Conservation (phyloP, 2,797 vertebrate species). For the Artibeus lituratus region DNA sequence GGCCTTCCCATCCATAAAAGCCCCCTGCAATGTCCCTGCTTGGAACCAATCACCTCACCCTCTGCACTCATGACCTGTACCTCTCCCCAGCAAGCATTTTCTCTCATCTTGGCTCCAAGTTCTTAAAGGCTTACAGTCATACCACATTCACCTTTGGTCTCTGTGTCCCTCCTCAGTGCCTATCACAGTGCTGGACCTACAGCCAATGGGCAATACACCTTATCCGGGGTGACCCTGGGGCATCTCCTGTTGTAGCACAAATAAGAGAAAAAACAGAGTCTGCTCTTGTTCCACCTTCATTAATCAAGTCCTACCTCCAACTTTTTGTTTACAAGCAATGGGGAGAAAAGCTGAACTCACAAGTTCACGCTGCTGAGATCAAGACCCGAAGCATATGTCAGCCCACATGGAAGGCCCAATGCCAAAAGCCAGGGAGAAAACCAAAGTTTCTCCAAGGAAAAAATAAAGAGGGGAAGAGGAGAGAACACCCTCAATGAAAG, state of each 20-base stretch:
- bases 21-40: background rate
- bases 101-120: background rate
- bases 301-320: constrained; percentile 66
- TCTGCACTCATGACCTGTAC: background rate
- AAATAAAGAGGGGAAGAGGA: background rate
- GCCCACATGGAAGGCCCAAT: background rate
- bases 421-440: constrained; percentile 46
- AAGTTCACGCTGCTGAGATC: constrained; percentile 58
- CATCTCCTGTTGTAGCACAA: background rate
- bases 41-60: background rate
- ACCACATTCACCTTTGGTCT: background rate
- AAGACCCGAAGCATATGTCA: constrained; percentile 63
- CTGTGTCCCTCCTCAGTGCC: background rate
- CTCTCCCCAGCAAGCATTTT: background rate
- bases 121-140: background rate
- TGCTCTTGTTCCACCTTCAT: constrained; percentile 38
- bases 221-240: background rate
- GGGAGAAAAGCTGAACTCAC: constrained; percentile 65
- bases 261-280: constrained; percentile 5
- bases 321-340: constrained; percentile 41
- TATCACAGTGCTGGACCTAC: background rate
- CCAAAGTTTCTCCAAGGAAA: constrained; percentile 29
- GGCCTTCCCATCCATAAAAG: background rate
- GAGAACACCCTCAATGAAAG: background rate
- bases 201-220: background rate